Percentiles rank a stretch among this genome's conserved stretches.
Evolutionary conservation across 1,140 invertebrate genomes (phyloP).

Genomic region (Lepidurus couesii): DNA sequence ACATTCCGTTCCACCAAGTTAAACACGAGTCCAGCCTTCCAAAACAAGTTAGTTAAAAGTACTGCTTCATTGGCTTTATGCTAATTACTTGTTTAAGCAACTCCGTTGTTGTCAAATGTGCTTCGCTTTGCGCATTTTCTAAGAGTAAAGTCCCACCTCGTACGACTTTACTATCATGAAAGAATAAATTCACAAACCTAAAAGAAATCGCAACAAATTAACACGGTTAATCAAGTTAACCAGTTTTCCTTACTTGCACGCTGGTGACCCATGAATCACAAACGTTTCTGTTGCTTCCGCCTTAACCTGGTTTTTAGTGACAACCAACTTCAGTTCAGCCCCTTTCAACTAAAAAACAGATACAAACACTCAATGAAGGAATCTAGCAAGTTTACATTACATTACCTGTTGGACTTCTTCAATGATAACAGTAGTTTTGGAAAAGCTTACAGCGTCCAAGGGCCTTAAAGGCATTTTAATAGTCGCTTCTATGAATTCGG

Average conservation of each 20-base stretch:
- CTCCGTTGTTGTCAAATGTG: background rate
- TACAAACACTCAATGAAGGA: background rate
- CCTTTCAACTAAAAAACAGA: conserved; percentile 46
- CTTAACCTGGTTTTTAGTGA: conserved; percentile 31
- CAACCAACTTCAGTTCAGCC: conserved; percentile 35
- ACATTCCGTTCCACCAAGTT: background rate
- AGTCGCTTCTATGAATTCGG: conserved; percentile 69
- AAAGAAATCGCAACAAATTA: background rate
- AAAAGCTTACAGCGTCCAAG: conserved; percentile 42
- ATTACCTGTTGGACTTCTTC: conserved; percentile 64
- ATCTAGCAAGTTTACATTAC: conserved; percentile 44
- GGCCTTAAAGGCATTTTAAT: conserved; percentile 66
- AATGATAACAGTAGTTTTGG: conserved; percentile 55
- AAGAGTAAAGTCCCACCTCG: background rate
- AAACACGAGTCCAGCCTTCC: background rate
- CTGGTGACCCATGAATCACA: background rate
- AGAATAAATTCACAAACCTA: background rate
- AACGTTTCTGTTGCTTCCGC: background rate
- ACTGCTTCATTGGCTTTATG: background rate
- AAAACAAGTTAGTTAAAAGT: background rate
- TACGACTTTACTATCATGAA: background rate
- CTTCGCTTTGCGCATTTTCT: background rate
- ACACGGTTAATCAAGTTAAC: no score
- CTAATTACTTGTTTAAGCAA: background rate
- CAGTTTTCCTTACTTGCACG: background rate